A percentile compares a stretch with the other conserved stretches of the same genome.
Conservation (phyloP, 2,113 vertebrate genomes). For the Dromaius novaehollandiae region DNA sequence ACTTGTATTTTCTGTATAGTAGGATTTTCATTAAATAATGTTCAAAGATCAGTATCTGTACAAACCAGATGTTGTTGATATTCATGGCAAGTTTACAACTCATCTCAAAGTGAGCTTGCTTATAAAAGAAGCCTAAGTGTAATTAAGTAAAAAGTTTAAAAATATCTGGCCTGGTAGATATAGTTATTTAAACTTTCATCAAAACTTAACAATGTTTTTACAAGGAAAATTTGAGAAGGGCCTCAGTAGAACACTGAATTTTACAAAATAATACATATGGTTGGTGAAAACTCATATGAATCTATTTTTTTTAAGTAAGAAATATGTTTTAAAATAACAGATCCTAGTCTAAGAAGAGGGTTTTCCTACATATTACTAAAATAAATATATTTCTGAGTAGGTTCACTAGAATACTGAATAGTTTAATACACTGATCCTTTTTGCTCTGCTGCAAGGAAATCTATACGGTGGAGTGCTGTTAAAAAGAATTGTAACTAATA, state of each 20-base stretch:
- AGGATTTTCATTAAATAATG: background rate
- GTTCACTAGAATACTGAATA: background rate
- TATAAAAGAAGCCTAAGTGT: background rate
- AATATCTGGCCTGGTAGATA: background rate
- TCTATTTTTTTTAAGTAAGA: background rate
- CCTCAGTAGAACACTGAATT: background rate
- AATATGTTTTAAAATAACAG: background rate
- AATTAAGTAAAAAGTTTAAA: background rate
- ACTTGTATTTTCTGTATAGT: background rate
- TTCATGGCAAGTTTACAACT: background rate
- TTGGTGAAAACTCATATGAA: background rate
- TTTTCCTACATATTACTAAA: background rate
- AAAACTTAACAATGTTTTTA: background rate
- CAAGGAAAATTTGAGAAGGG: background rate
- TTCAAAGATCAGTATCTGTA: background rate
- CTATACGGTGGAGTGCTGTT: background rate
- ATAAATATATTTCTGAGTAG: background rate
- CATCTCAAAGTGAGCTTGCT: background rate
- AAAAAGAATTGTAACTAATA: background rate
- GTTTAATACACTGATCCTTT: background rate
- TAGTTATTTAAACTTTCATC: background rate
- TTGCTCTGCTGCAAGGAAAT: background rate
- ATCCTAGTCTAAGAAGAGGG: background rate
- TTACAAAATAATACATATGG: background rate
- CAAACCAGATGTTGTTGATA: background rate